Conservation (phyloP, 2,113 vertebrate genomes). For the Seriola quinqueradiata region DNA sequence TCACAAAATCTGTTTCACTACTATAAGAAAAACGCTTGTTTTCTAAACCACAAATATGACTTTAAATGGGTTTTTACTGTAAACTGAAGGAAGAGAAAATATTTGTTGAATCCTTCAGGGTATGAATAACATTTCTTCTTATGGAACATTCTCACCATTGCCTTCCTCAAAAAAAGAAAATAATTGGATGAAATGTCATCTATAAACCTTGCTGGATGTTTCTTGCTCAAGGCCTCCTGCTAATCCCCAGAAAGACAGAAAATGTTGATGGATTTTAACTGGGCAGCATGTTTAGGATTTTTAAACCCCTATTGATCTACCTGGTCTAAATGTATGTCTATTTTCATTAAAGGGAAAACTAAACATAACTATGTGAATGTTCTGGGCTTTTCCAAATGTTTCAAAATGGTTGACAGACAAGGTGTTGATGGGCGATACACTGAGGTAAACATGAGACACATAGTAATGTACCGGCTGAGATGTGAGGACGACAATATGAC, state of each 20-base stretch:
- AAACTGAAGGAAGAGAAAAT: background rate
- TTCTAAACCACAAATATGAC: background rate
- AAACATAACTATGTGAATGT: background rate
- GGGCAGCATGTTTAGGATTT: background rate
- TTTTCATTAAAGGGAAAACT: background rate
- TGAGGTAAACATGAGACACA: slow-evolving; percentile 33
- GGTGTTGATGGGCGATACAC: slow-evolving; percentile 20
- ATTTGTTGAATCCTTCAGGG: background rate
- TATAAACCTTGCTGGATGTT: background rate
- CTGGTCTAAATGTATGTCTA: background rate
- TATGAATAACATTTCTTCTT: background rate
- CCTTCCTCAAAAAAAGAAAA: background rate
- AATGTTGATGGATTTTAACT: background rate
- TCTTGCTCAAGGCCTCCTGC: background rate
- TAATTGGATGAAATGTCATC: background rate
- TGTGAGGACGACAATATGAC: slow-evolving; percentile 26
- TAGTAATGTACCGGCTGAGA: slow-evolving; percentile 34
- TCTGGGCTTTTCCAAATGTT: background rate
- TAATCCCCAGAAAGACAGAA: slow-evolving; percentile 3
- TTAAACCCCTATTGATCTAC: background rate
- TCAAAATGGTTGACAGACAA: slow-evolving; percentile 6
- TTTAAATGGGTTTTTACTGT: background rate
- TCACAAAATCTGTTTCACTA: background rate
- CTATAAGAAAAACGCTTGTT: background rate
- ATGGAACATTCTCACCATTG: background rate